Conservation (phyloP, 2,113 vertebrate species). For the Myodes glareolus region DNA sequence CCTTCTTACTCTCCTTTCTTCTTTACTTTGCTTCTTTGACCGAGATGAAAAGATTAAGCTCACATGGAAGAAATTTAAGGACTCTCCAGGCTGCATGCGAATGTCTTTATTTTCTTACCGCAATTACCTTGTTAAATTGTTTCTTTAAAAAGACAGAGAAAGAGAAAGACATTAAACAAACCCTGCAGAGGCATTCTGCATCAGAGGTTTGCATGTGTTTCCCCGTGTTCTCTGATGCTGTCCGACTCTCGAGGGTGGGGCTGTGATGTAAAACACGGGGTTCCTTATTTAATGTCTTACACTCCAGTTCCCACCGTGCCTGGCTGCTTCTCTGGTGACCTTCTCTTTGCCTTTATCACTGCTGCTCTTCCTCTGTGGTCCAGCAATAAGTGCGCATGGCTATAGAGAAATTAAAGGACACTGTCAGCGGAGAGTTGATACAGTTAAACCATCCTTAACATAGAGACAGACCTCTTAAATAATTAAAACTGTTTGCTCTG, state of each 20-base stretch:
- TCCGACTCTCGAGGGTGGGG: background rate
- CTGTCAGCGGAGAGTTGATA: conserved; percentile 74
- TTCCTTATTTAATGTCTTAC: conserved; percentile 54
- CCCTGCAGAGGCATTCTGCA: background rate
- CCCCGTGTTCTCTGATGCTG: background rate
- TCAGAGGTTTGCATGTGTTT: background rate
- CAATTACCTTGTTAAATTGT: conserved; percentile 53
- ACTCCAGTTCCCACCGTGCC: background rate
- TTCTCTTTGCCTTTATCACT: conserved; percentile 65
- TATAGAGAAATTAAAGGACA: conserved; percentile 68
- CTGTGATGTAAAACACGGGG: conserved; percentile 43
- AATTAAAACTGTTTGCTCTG: conserved; percentile 80
- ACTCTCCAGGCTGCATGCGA: background rate
- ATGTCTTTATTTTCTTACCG: conserved; percentile 47
- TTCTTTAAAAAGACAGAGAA: conserved; percentile 4
- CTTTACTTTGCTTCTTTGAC: background rate
- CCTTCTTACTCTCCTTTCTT: background rate
- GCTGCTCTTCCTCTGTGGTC: conserved; percentile 36
- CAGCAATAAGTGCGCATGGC: conserved; percentile 51
- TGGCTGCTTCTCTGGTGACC: conserved; percentile 67
- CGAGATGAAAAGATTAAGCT: background rate
- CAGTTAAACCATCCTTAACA: conserved; percentile 68
- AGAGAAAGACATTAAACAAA: background rate
- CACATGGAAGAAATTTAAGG: background rate
- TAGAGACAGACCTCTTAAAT: conserved; percentile 72